phyloP scores from a whole-genome alignment of 2,113 vertebrate genomes.

The Prionailurus viverrinus region DNA sequence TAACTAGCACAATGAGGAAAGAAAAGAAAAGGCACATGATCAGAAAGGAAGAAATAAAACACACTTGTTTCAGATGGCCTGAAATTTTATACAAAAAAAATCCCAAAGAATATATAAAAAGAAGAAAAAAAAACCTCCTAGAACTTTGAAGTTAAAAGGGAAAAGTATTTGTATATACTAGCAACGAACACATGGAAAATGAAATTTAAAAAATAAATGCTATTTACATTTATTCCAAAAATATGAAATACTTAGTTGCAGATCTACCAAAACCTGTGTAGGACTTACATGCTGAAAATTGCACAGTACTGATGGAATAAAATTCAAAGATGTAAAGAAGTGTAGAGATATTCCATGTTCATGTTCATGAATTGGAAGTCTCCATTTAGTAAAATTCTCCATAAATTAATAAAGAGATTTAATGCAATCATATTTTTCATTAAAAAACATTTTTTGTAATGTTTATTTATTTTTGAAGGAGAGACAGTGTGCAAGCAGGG shows the following conservation, averaged over 20 bases:
- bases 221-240: not conserved
- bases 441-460: no score
- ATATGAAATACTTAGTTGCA: not conserved
- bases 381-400: not conserved
- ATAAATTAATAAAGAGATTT: not conserved
- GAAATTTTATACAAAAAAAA: not conserved
- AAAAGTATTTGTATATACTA: not conserved
- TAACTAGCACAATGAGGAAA: not conserved
- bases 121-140: not conserved
- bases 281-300: not conserved
- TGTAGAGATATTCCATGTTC: not conserved
- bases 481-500: no score
- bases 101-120: not conserved
- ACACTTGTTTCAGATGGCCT: not conserved
- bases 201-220: not conserved
- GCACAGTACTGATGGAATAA: not conserved
- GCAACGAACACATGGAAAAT: not conserved
- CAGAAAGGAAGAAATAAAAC: not conserved
- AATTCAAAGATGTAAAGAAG: not conserved
- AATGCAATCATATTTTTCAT: not conserved
- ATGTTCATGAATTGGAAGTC: not conserved
- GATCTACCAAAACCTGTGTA: not conserved
- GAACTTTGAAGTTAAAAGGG: not conserved
- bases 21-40: not conserved
- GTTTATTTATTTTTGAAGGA: no score